phyloP scores from a whole-genome alignment of 2,888 invertebrate species.

The Cheilosia variabilis region DNA sequence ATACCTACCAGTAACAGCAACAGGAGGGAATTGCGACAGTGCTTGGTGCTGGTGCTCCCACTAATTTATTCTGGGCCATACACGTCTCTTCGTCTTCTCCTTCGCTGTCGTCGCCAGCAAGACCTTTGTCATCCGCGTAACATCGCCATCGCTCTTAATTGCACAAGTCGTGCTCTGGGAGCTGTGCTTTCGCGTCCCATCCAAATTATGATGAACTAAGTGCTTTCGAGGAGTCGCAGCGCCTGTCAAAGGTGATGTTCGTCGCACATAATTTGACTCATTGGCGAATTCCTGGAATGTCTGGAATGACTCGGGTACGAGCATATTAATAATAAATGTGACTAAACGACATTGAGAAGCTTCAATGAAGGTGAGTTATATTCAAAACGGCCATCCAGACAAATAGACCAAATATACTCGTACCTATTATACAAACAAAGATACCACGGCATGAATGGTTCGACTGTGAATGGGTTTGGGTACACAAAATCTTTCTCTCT shows the following conservation, averaged over 20 bases:
- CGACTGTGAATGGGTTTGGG: constrained; percentile 45
- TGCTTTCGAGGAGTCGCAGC: constrained; percentile 13
- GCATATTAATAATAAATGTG: constrained; percentile 25
- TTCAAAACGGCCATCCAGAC: constrained; percentile 11
- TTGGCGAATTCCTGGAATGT: constrained; percentile 65
- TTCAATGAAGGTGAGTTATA: not conserved
- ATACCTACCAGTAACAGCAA: constrained; percentile 44
- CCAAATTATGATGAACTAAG: constrained; percentile 41
- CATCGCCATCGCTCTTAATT: constrained; percentile 47
- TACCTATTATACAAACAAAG: constrained; percentile 13
- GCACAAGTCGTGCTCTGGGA: constrained; percentile 31
- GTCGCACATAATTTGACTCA: constrained; percentile 61
- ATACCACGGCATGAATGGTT: not conserved
- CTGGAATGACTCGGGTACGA: constrained; percentile 44
- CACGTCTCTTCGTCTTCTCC: constrained; percentile 34
- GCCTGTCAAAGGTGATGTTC: constrained; percentile 60
- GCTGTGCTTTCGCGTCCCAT: not conserved
- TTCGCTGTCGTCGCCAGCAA: constrained; percentile 7
- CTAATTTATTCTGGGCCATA: constrained; percentile 75
- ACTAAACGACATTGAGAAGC: constrained; percentile 51
- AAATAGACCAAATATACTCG: not conserved
- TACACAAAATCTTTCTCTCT: constrained; percentile 45
- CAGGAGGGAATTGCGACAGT: constrained; percentile 25
- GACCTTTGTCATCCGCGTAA: constrained; percentile 30
- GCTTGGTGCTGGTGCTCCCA: constrained; percentile 5